Evolutionary conservation across 2,888 invertebrate species (phyloP).

Genomic region (Nemotelus nigrinus): DNA sequence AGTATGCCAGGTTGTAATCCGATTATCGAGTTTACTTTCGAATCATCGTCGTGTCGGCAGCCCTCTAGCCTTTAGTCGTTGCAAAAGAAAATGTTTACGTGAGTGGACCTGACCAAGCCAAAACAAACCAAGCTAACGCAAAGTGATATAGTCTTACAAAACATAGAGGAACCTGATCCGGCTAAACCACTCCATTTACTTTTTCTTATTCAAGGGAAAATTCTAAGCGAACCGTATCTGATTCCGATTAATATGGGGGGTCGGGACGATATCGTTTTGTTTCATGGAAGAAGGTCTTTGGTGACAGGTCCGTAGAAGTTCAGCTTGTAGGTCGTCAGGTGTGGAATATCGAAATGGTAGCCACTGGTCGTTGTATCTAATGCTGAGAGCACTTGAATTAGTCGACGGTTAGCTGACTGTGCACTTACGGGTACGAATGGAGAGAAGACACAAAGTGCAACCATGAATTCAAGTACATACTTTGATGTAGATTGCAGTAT

Average conservation of each 20-base stretch:
- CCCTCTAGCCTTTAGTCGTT: neutral
- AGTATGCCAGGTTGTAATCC: conserved; percentile 31
- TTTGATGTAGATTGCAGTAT: neutral
- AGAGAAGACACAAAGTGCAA: conserved; percentile 8
- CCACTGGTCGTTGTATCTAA: neutral
- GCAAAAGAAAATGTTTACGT: conserved; percentile 34
- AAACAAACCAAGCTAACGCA: neutral
- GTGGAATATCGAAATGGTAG: neutral
- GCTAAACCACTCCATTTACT: conserved; percentile 36
- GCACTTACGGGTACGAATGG: conserved; percentile 5
- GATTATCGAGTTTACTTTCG: conserved; percentile 1
- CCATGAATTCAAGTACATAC: conserved; percentile 25
- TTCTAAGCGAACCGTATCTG: conserved; percentile 20
- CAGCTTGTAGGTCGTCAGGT: neutral
- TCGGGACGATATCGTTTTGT: neutral
- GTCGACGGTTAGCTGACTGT: conserved; percentile 19
- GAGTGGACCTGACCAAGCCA: conserved; percentile 16
- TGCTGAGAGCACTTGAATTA: conserved; percentile 25
- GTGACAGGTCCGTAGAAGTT: neutral
- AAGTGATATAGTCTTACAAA: conserved; percentile 26
- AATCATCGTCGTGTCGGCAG: too few species aligned
- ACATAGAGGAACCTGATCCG: conserved; percentile 33
- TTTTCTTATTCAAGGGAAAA: conserved; percentile 20
- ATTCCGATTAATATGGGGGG: conserved; percentile 7
- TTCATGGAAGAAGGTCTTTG: neutral